phyloP scores from a whole-genome alignment of 35 echinoderm and acorn worm genomes.

The Apostichopus parvimensis region DNA sequence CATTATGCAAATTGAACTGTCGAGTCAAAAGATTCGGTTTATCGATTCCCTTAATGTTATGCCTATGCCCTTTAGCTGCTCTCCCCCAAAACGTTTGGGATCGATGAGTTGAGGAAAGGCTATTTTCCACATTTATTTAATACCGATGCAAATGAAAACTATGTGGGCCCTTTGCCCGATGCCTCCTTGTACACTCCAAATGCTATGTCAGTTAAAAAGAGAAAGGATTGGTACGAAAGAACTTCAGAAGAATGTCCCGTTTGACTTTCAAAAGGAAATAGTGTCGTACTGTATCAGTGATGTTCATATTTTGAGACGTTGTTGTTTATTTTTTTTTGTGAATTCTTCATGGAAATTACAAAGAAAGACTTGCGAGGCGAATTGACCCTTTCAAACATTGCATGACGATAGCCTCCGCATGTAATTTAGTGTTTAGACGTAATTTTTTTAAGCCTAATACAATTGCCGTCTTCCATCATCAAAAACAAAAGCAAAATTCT shows the following conservation, averaged over 20 bases:
- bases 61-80: too few relatives aligned
- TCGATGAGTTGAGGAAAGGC: too few relatives aligned
- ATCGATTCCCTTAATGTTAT: too few relatives aligned
- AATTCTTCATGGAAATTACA: slow-evolving; percentile 44
- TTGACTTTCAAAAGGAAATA: neutral
- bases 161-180: too few relatives aligned
- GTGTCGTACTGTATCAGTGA: slow-evolving; percentile 46
- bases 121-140: too few relatives aligned
- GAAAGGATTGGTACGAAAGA: slow-evolving; percentile 30
- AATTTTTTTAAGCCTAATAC: slow-evolving; percentile 51
- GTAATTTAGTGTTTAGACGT: slow-evolving; percentile 47
- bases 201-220: slow-evolving; percentile 4
- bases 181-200: slow-evolving; percentile 13
- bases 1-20: too few relatives aligned
- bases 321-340: slow-evolving; percentile 3
- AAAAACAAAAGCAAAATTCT: neutral
- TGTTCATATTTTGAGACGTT: slow-evolving; percentile 44
- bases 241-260: neutral
- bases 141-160: too few relatives aligned
- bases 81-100: too few relatives aligned
- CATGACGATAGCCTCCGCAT: slow-evolving; percentile 57
- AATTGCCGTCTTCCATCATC: neutral
- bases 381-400: slow-evolving; percentile 65
- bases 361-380: neutral
- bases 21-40: too few relatives aligned